Evolutionary conservation across 1,140 invertebrate species (phyloP), one percentile per base, ranked within the genome.

Genomic region (Drosophila littoralis): DNA sequence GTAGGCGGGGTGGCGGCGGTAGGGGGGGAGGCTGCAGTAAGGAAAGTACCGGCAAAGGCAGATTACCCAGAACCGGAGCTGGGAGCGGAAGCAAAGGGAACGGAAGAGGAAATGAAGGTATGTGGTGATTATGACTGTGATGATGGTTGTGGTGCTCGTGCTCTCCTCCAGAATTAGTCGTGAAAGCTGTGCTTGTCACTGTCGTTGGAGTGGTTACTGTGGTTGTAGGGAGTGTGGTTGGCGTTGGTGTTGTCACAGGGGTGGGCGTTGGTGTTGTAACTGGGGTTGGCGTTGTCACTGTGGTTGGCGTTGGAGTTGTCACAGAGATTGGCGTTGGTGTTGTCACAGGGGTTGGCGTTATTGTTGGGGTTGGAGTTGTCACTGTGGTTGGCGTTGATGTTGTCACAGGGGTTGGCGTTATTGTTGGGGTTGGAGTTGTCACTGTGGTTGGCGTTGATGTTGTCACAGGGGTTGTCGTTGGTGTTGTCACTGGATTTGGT

Each of bases 121-220:
- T 9, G 8, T 52, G 50, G 50, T 52, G 50, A n/a, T 35, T 12
- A 52, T 52, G 50, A 8, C 36, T 36, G 9, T 52, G 50, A 10
- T 52, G 50, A 32, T 52, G 50, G 1, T 36, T n/a, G 50, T 52
- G 50, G 10, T 36, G 50, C 4, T 52, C 12, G 10, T 58, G 22
- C 12, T n/a, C 42, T 33, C 33, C 2, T 38, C 32, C 13, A 12
- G 13, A 33, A 12, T 35, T 22, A 22, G 22, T 22, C 2, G 22
- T 2, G 22, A 3, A 22, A 22, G 2, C 22, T 22, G 22, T 22
- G 22, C 2, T 22, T 22, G 22, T 28, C n/a, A 10, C 32, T 7
- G 50, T 33, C 9, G 10, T 40, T 12, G 9, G 7, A 28, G 52
- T 22, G 7, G 52, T 42, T 7, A 17, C 15, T 8, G 54, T 32